Evolutionary conservation across 2,797 vertebrate species (phyloP).

Genomic region (Sciurus carolinensis): DNA sequence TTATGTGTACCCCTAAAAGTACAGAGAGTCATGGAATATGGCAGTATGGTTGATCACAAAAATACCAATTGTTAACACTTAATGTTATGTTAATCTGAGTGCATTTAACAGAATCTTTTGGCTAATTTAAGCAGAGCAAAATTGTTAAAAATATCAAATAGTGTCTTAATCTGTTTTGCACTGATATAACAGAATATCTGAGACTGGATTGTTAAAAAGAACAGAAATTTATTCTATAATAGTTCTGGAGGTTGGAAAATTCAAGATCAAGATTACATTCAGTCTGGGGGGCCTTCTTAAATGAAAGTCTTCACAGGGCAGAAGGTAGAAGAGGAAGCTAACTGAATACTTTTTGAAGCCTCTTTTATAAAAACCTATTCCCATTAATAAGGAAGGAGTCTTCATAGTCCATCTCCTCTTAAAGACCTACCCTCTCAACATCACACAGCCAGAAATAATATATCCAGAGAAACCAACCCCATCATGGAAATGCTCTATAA

Average conservation of each 20-base stretch:
- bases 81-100: conserved; percentile 2
- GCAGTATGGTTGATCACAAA: neutral
- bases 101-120: neutral
- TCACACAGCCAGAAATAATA: neutral
- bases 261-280: neutral
- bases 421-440: neutral
- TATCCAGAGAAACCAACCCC: conserved; percentile 8
- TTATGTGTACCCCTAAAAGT: conserved; percentile 38
- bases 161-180: neutral
- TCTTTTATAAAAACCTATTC: neutral
- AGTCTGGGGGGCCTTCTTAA: neutral
- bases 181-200: neutral
- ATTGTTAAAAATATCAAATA: neutral
- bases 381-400: neutral
- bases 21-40: neutral
- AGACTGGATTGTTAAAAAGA: neutral
- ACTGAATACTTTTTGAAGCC: neutral
- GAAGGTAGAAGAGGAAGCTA: neutral
- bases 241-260: neutral
- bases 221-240: neutral
- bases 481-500: neutral
- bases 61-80: conserved; percentile 48
- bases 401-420: neutral
- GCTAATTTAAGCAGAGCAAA: conserved; percentile 49
- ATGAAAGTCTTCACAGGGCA: neutral